Base-by-base conservation (phyloP, 1,140 invertebrate genomes). In the Pinna nobilis region DNA sequence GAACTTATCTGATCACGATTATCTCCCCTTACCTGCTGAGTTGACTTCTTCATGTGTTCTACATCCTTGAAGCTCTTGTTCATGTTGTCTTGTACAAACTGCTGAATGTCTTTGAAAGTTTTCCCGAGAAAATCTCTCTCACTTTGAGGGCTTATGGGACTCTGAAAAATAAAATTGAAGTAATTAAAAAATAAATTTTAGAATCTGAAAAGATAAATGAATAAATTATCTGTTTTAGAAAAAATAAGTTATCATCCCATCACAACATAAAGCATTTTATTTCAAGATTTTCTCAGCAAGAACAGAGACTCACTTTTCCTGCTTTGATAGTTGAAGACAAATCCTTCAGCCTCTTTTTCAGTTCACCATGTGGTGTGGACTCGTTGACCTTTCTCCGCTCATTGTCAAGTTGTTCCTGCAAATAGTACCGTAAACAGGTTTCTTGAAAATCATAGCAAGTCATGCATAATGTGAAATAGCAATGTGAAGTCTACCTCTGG, bases 41-140 rank as follows among this genome's bases (percentile, higher is more conserved):
- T 78, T 44, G 53, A 70, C 50, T 80, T 79, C 61, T 74, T 84
- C n/a, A 74, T 64, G 15, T 80, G 55, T n/a, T 85, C 81, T 5
- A 79, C 35, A 41, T 86, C 85, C 33, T 77, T 78, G 3, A 70
- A 60, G 53, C 81, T 84, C 41, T 74, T 81, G 71, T 85, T 82
- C 1, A 86, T 35, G 55, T 82, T 80, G 37, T 85, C 82, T 25
- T 84, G 74, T 3, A 86, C 68, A 47, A 81, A 78, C 20, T 82
- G 70, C 67, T 87, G 84, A 15, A 87, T 65, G 25, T 88, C 82
- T 74, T 81, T 79, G 60, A 87, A 83, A 11, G 84, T 82, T 50
- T 83, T 75, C 1, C 84, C 86, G 0, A 86, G 68, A 30, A 82
- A 55, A 66, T 87, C 85, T 44, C 80, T 70, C 25, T 81, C 80